phyloP scores from a whole-genome alignment of 2,113 vertebrate species.

The Neoarius graeffei region DNA sequence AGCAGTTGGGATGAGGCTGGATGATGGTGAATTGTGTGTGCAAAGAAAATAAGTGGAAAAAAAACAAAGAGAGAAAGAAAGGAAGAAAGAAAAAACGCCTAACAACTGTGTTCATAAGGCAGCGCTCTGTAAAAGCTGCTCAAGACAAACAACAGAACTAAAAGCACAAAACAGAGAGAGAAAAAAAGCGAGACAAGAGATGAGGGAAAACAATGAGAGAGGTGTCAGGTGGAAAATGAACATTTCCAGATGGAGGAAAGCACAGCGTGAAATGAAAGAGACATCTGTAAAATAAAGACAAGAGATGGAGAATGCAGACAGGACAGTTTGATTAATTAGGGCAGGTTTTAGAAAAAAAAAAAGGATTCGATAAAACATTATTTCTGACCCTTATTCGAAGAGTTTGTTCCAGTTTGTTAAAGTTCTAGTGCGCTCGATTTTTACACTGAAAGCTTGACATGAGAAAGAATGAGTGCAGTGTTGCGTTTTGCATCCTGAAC shows the following conservation, averaged over 20 bases:
- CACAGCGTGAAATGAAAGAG: slow-evolving; percentile 41
- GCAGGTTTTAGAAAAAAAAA: neutral
- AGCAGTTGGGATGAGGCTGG: no score
- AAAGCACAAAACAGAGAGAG: neutral
- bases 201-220: neutral
- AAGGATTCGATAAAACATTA: neutral
- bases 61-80: no score
- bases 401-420: neutral
- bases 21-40: no score
- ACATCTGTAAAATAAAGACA: slow-evolving; percentile 47
- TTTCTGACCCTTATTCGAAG: neutral
- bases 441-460: neutral
- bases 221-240: slow-evolving; percentile 5
- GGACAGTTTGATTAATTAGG: slow-evolving; percentile 54
- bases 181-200: neutral
- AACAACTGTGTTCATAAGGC: neutral
- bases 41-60: neutral
- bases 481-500: neutral
- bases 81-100: neutral
- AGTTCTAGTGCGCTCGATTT: neutral
- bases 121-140: neutral
- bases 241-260: slow-evolving; percentile 48
- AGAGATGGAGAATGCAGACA: slow-evolving; percentile 16
- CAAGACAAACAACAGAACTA: neutral
- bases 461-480: neutral